Base-by-base conservation (phyloP, 2,888 invertebrate species). In the Protophormia terraenovae region DNA sequence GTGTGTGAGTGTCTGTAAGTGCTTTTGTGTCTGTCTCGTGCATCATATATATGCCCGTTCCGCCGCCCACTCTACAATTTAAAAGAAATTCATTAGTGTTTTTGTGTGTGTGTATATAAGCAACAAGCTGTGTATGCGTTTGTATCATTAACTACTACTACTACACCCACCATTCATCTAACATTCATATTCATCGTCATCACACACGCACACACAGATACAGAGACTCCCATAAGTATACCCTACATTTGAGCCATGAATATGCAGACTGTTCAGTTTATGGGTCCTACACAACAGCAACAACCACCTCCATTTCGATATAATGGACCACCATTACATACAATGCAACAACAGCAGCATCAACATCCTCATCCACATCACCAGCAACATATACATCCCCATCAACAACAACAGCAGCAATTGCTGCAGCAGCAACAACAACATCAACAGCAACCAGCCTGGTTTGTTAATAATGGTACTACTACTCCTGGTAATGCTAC, bases 181-280 rank as follows among this genome's bases (percentile, higher is more conserved):
- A 35, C 6, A 62, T 62, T 69, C 27, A 62, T 69, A 78, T 35
- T 69, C 69, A 78, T 67, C 45, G 67, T 41, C 38, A 27, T 55
- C 16, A 7, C 14, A 50, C 55, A 3, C 16, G 10, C 22, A 22
- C 50, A 35, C 50, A 24, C 22, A 58, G 32, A 55, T 47, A 45
- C 27, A n/a, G n/a, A n/a, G n/a, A n/a, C n/a, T n/a, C n/a, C n/a
- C n/a, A n/a, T n/a, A n/a, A n/a, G n/a, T n/a, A n/a, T n/a, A 67
- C 47, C 38, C 35, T 22, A 47, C 47, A 24, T 55, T 67, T 32
- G 47, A 77, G 66, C 22, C 69, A 85, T 85, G 85, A 85, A 85
- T 66, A 82, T 85, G 82, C 85, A 85, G 85, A 75, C 82, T 19
- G 60, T 85, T 75, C 85, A 85, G 82, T 85, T 78, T 78, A 66